Evolutionary conservation across 1,140 invertebrate genomes (phyloP), one percentile per base, ranked within the genome.

Genomic region (Ceratosolen solmsi): DNA sequence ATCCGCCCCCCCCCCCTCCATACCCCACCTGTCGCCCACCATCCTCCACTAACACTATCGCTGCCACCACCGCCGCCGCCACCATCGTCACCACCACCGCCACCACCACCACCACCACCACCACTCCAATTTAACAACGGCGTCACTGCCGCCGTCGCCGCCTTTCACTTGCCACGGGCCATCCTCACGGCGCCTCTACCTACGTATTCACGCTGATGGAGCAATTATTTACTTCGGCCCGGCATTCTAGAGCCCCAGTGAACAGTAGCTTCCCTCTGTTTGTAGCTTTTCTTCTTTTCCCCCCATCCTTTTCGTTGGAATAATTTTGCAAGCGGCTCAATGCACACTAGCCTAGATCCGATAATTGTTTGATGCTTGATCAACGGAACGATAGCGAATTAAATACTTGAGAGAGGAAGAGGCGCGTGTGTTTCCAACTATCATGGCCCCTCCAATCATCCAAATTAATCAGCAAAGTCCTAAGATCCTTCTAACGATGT

Each of bases 151-250:
- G 56, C 33, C 9, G 3, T 36, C 41, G 22, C 2, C 51, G 63
- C 58, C 74, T 78, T 54, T 79, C 63, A 46, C 70, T 27, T 41
- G 51, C 25, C 33, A 11, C 30, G 36, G n/a, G 33, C 33, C 77
- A 56, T 33, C 63, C 60, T 41, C 22, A 30, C 76, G 65, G 22
- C 79, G 76, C 77, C 76, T 11, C 65, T 36, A 22, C 54, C 63
- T 83, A 73, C 85, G 85, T 84, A 87, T 83, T 80, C 76, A 76
- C 84, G 41, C 80, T 83, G 80, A 82, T 70, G 72, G 65, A 68
- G 72, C 82, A 86, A 87, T 88, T 87, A 86, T 87, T 87, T 84
- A 85, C 84, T 80, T 80, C 71, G 49, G 74, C 38, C 68, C n/a
- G 11, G 9, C 51, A 3, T 54, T 15, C 51, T 46, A 5, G 51